Evolutionary conservation across 2,113 vertebrate species (phyloP), one percentile per base, ranked within the genome.

Genomic region (Raja brachyura): DNA sequence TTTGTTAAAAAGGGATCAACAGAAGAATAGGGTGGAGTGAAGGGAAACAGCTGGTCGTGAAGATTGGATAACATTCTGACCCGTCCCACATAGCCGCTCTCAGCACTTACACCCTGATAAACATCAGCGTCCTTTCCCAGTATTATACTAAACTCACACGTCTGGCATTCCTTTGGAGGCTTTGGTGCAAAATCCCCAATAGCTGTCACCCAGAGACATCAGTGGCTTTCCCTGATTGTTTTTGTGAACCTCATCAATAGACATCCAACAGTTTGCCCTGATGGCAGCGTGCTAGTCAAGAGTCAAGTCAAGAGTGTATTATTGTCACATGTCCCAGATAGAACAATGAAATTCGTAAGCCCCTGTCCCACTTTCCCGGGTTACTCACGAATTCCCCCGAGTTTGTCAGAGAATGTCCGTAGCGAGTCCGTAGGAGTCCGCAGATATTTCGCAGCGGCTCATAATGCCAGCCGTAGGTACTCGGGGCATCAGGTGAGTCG

Each of bases 41-140:
- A 94, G 95, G 97, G 97, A 98, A 96, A 95, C 95, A 95, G 96
- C 97, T 97, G 97, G 95, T 96, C 88, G 48, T 94, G 93, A 94
- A 97, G 97, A 98, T 97, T 97, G 96, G 96, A 96, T 94, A 94
- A 93, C 94, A 94, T 95, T 93, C 93, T 75, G 94, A 93, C 94
- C 94, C 20, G 54, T 22, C 94, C 94, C 94, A 95, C 94, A 93
- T 93, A 4, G 1, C 93, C 93, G 93, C 94, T 93, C 94, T 94
- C 94, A 95, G 94, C 94, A 93, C 94, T 94, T 39, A 66, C 93
- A 5, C 94, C 94, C 94, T 88, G 93, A 93, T 93, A 90, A 77
- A 93, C 63, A 93, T 75, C 93, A 94, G 10, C 93, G 95, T 95
- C 95, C 95, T 61, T 94, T 93, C 94, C 93, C 93, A 93, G 70